A percentile compares a stretch with the other conserved stretches of the same genome.
phyloP scores from a whole-genome alignment of 2,888 invertebrate species.

The Lutraria lutraria region DNA sequence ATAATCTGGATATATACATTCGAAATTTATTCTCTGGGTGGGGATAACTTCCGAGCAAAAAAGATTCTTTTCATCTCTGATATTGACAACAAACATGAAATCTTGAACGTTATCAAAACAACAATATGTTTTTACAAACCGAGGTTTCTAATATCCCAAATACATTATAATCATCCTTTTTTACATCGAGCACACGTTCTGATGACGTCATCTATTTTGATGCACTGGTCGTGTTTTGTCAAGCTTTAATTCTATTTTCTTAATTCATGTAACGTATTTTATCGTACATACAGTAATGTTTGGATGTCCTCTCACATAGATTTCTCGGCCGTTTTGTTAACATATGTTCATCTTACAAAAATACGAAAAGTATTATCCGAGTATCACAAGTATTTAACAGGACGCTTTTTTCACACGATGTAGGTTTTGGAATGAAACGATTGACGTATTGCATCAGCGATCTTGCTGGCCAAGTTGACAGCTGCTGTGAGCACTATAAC shows the following conservation, averaged over 20 bases:
- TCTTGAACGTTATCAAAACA: slow-evolving; percentile 22
- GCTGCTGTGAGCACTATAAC: background rate
- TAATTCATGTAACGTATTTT: slow-evolving; percentile 26
- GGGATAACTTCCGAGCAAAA: background rate
- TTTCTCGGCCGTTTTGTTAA: background rate
- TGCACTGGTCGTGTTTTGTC: slow-evolving; percentile 35
- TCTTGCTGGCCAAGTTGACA: background rate
- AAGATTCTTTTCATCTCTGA: background rate
- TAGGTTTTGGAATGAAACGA: background rate
- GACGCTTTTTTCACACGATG: background rate
- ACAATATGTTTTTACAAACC: slow-evolving; percentile 16
- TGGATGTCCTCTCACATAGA: slow-evolving; percentile 19
- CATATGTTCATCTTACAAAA: background rate
- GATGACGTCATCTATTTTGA: slow-evolving; percentile 30
- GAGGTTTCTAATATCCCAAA: background rate
- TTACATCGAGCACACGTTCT: background rate
- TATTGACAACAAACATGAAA: slow-evolving; percentile 6
- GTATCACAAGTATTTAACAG: background rate
- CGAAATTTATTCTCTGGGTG: background rate
- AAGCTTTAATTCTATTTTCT: slow-evolving; percentile 38
- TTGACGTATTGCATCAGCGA: slow-evolving; percentile 4
- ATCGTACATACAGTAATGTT: slow-evolving; percentile 40
- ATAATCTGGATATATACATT: background rate
- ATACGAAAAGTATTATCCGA: background rate
- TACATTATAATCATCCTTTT: background rate